Conservation (phyloP, 2,888 invertebrate genomes). For the Lissonota sp. region DNA sequence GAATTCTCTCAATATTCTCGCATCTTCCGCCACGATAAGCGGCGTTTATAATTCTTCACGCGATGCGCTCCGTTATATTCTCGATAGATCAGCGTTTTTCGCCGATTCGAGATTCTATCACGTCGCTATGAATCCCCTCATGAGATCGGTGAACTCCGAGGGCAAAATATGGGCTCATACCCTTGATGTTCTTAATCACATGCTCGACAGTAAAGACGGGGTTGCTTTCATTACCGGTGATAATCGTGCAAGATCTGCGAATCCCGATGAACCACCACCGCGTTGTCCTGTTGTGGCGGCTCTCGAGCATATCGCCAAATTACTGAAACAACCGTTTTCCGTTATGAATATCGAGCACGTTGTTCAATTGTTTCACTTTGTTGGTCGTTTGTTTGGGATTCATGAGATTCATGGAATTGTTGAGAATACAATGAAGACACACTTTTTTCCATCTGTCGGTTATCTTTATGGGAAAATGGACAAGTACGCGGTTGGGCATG, state of each 20-base stretch:
- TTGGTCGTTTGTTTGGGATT: constrained; percentile 75
- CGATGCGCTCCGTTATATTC: constrained; percentile 72
- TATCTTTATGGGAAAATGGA: constrained; percentile 79
- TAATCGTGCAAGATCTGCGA: constrained; percentile 69
- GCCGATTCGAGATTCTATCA: constrained; percentile 77
- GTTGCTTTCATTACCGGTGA: constrained; percentile 74
- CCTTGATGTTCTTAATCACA: constrained; percentile 75
- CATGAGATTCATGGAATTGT: constrained; percentile 74
- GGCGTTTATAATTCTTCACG: constrained; percentile 77
- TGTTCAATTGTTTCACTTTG: constrained; percentile 73
- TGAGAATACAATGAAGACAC: constrained; percentile 69
- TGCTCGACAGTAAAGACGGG: constrained; percentile 78
- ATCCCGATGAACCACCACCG: constrained; percentile 59
- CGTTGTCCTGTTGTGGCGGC: constrained; percentile 74
- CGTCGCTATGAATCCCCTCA: constrained; percentile 74
- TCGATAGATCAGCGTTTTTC: constrained; percentile 72
- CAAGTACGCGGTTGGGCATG: constrained; percentile 80
- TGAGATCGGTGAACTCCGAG: constrained; percentile 69
- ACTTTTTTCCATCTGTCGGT: constrained; percentile 77
- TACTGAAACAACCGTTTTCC: constrained; percentile 79
- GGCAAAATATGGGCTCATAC: constrained; percentile 78
- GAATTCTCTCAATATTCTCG: constrained; percentile 75
- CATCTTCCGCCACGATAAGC: constrained; percentile 70
- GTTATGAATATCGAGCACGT: constrained; percentile 80
- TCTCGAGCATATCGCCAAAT: constrained; percentile 72